Conservation (phyloP, 2,888 invertebrate genomes). For the Napeogenes sylphis region DNA sequence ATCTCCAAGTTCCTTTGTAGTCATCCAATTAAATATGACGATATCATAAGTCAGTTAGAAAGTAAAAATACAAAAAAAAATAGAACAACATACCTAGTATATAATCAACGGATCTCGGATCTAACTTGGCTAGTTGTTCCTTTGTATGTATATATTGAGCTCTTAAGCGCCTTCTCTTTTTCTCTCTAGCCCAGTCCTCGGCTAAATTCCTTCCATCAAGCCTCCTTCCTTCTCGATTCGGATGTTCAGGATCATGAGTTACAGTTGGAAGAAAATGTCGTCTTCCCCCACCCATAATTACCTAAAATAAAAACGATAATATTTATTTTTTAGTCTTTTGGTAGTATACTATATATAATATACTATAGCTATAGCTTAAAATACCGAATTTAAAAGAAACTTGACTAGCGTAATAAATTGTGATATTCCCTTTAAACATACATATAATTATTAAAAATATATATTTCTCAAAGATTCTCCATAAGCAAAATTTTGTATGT, state of each 20-base stretch:
- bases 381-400: no score
- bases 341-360: no score
- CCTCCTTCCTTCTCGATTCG: conserved; percentile 83
- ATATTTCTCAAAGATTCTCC: no score
- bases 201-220: conserved; percentile 87
- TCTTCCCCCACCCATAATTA: conserved; percentile 87
- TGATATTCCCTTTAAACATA: no score
- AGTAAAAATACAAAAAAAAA: not conserved
- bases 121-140: conserved; percentile 83
- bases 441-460: no score
- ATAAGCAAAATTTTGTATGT: no score
- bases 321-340: not conserved
- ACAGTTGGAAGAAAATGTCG: conserved; percentile 86
- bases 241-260: conserved; percentile 82
- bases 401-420: no score
- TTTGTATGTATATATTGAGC: conserved; percentile 86
- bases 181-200: conserved; percentile 87
- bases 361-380: no score
- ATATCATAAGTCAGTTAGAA: no score
- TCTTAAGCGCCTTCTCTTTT: conserved; percentile 81
- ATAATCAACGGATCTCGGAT: conserved; percentile 84
- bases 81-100: conserved; percentile 79
- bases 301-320: conserved; percentile 67
- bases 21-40: no score
- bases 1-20: no score